These are phyloP conservation scores for Oopsacas minuta DNA, from an alignment of 37 sponge, comb jelly and placozoan species.

Conservation along the genomic window DNA sequence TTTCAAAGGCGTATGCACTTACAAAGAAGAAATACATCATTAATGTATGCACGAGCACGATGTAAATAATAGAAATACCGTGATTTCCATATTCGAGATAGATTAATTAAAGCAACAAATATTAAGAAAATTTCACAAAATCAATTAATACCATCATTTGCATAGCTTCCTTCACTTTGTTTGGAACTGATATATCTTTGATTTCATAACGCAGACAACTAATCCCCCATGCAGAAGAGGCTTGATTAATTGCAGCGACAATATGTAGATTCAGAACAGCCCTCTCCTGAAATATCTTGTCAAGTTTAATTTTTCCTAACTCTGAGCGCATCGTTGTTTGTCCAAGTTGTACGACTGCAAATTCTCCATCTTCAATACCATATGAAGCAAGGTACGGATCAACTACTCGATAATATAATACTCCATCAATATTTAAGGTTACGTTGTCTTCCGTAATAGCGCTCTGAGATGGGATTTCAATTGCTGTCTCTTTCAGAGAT, in stretches of 20 bases:
- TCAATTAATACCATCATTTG: conserved; percentile 99
- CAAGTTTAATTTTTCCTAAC: conserved; percentile 74
- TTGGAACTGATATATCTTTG: conserved; percentile 72
- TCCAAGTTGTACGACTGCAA: conserved; percentile 86
- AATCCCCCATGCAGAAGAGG: conserved; percentile 91
- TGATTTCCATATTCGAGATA: too few relatives aligned
- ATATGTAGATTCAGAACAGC: conserved; percentile 64
- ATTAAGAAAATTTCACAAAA: too few relatives aligned
- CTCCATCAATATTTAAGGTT: conserved; percentile 88
- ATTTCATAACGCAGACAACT: conserved; percentile 94
- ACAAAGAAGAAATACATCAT: too few relatives aligned
- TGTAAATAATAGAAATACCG: too few relatives aligned
- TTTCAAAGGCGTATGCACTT: too few relatives aligned
- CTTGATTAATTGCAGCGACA: conserved; percentile 90
- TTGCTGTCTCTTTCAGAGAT: conserved; percentile 84
- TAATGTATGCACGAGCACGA: too few relatives aligned
- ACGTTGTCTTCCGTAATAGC: conserved; percentile 97
- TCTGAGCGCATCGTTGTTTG: conserved; percentile 99
- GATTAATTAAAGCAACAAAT: too few relatives aligned
- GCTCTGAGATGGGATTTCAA: conserved; percentile 94
- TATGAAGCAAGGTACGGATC: conserved; percentile 91
- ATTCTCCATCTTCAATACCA: conserved; percentile 91
- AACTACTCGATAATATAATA: conserved; percentile 68
- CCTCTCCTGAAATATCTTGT: conserved; percentile 90
- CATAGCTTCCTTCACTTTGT: conserved; percentile 98